These are phyloP conservation scores for Poecilobothrus nobilitatus DNA, from an alignment of 2,888 invertebrate genomes.

Conservation along the genomic window DNA sequence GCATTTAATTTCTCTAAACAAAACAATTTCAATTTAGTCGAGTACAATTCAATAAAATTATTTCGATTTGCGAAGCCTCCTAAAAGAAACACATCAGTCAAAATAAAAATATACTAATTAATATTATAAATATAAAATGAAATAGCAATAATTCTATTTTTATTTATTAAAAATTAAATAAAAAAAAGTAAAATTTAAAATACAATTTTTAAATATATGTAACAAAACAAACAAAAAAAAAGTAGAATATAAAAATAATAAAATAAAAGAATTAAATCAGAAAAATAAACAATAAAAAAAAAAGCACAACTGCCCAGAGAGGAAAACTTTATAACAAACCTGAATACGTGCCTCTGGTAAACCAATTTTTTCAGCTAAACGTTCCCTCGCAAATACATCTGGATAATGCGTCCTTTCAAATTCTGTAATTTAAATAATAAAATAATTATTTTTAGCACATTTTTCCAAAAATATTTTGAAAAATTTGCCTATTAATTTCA, in stretches of 20 bases:
- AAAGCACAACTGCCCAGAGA: constrained; percentile 26
- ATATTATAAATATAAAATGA: too few species aligned
- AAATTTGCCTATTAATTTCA: too few species aligned
- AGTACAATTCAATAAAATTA: too few species aligned
- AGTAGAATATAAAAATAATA: not conserved
- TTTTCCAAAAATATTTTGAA: too few species aligned
- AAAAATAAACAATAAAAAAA: constrained; percentile 11
- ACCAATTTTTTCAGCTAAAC: constrained; percentile 94
- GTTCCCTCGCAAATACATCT: constrained; percentile 91
- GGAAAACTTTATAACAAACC: constrained; percentile 63
- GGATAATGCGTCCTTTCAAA: constrained; percentile 97
- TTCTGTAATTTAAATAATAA: constrained; percentile 57
- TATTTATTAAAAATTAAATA: not conserved
- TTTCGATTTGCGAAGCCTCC: too few species aligned
- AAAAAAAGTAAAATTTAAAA: not conserved
- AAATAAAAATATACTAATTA: too few species aligned
- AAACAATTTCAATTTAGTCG: too few species aligned
- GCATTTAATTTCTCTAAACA: too few species aligned
- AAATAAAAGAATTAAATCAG: constrained; percentile 1
- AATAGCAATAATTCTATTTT: not conserved
- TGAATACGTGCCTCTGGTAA: constrained; percentile 98
- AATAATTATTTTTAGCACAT: too few species aligned
- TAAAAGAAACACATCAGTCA: too few species aligned
- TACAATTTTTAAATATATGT: not conserved
- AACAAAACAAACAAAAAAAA: not conserved